Percentiles rank a stretch among this genome's conserved stretches.
These are phyloP conservation scores for Sinocyclocheilus anshuiensis DNA, from an alignment of 2,113 vertebrate species.

Conservation along the genomic window DNA sequence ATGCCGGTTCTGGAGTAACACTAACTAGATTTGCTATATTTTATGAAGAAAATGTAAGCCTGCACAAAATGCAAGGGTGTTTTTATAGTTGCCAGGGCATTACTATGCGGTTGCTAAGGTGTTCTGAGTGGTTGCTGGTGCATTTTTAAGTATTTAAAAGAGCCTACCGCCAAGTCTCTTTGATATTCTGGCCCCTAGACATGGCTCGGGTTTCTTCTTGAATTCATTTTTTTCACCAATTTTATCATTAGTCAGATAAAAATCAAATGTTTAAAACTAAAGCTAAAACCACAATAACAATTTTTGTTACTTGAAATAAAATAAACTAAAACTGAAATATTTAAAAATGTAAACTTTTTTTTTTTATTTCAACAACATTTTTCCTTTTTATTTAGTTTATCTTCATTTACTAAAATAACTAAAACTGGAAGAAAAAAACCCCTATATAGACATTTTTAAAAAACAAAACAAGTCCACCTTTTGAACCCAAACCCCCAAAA, in stretches of 20 bases:
- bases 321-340: too few relatives aligned
- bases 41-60: neutral
- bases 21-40: neutral
- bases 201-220: neutral
- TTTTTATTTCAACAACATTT: too few relatives aligned
- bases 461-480: neutral
- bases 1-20: neutral
- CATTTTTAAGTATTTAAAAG: conserved; percentile 1
- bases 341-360: too few relatives aligned
- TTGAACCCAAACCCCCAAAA: neutral
- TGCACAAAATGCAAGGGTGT: neutral
- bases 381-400: too few relatives aligned
- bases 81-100: neutral
- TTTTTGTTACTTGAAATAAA: too few relatives aligned
- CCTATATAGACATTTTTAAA: too few relatives aligned
- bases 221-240: neutral
- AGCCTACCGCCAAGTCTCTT: neutral
- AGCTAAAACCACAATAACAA: too few relatives aligned
- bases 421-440: too few relatives aligned
- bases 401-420: too few relatives aligned
- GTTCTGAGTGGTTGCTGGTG: conserved; percentile 4
- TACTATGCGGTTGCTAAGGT: conserved; percentile 7
- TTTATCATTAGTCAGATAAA: neutral
- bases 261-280: neutral
- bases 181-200: neutral